These are phyloP conservation scores for Mesitornis unicolor DNA, from an alignment of 2,113 vertebrate genomes.

Conservation along the genomic window DNA sequence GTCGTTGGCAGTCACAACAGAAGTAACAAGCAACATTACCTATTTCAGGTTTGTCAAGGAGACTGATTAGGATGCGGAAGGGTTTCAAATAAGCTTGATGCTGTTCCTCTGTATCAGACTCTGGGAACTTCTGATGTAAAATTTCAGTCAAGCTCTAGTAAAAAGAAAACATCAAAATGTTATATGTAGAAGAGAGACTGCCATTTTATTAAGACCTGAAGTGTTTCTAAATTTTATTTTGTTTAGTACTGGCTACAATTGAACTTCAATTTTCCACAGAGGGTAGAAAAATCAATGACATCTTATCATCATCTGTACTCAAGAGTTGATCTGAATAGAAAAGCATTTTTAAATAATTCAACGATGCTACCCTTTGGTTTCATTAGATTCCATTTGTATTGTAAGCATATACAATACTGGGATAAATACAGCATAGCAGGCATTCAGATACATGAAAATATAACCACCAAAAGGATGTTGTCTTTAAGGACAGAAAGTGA, in stretches of 20 bases:
- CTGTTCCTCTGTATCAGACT: slow-evolving; percentile 77
- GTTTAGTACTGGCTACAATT: background rate
- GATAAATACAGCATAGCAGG: background rate
- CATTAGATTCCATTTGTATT: background rate
- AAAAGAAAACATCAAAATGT: background rate
- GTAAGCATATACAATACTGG: background rate
- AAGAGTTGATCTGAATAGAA: background rate
- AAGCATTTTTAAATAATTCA: slow-evolving; percentile 17
- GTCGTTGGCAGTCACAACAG: background rate
- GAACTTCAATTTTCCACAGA: background rate
- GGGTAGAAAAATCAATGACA: background rate
- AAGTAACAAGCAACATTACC: slow-evolving; percentile 67
- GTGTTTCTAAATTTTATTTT: background rate
- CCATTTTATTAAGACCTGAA: background rate
- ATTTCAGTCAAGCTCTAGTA: slow-evolving; percentile 85
- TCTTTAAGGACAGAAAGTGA: background rate
- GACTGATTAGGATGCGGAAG: slow-evolving; percentile 90
- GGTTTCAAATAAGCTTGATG: slow-evolving; percentile 85
- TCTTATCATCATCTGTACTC: background rate
- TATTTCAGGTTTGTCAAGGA: slow-evolving; percentile 96
- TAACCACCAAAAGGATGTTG: background rate
- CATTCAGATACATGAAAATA: background rate
- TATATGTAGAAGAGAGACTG: rapidly evolving
- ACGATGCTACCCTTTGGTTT: background rate
- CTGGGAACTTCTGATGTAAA: slow-evolving; percentile 82